Evolutionary conservation across 2,888 invertebrate genomes (phyloP).

Genomic region (Microctonus hyperodae): DNA sequence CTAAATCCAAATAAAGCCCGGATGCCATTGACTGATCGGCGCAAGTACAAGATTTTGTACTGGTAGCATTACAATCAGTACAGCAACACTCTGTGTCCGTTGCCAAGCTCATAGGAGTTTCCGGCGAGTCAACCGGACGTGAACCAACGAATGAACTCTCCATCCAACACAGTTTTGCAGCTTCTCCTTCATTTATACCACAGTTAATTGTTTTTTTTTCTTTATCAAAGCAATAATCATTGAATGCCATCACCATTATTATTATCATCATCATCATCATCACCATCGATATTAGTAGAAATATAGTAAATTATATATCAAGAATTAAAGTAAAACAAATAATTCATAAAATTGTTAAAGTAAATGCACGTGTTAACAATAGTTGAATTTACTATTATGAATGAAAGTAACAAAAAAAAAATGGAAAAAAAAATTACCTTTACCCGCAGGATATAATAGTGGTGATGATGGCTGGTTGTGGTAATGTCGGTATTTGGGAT

Average conservation of each 20-base stretch:
- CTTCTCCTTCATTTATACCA: constrained; percentile 62
- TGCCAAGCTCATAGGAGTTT: constrained; percentile 73
- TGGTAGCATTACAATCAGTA: constrained; percentile 54
- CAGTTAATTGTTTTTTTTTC: constrained; percentile 5
- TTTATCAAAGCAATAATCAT: neutral
- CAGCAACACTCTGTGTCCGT: constrained; percentile 59
- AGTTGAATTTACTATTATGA: neutral
- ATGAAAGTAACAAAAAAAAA: constrained; percentile 31
- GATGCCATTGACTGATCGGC: constrained; percentile 50
- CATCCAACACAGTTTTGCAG: constrained; percentile 84
- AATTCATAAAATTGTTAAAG: constrained; percentile 16
- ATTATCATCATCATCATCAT: constrained; percentile 3
- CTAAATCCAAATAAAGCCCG: constrained; percentile 53
- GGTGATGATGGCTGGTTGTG: constrained; percentile 55
- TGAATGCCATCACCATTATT: neutral
- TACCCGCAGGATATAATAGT: constrained; percentile 57
- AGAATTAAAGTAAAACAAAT: neutral
- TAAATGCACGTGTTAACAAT: neutral
- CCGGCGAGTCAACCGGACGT: constrained; percentile 84
- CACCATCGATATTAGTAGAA: constrained; percentile 7
- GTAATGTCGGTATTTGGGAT: constrained; percentile 38
- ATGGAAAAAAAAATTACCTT: constrained; percentile 56
- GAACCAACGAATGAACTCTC: constrained; percentile 92
- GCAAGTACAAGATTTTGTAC: constrained; percentile 49
- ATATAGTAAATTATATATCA: neutral